Percentiles rank a stretch among this genome's conserved stretches.
Evolutionary conservation across 2,113 vertebrate genomes (phyloP).

Genomic region (Orthonyx spaldingii): DNA sequence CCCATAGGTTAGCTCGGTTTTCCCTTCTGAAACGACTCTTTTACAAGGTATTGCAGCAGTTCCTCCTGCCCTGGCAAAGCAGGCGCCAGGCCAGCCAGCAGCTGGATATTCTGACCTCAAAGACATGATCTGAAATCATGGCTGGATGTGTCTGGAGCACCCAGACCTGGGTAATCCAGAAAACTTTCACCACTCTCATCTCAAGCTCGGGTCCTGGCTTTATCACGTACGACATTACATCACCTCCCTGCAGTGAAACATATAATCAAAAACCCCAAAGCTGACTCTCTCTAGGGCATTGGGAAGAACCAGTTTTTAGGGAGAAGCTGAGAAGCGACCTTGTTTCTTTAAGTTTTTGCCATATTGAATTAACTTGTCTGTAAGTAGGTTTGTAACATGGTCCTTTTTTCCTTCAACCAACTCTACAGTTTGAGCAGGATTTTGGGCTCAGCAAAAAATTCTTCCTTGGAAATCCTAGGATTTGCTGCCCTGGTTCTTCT

Average conservation of each 20-base stretch:
- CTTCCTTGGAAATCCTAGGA: not conserved
- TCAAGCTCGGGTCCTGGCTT: constrained; percentile 1
- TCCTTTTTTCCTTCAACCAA: not conserved
- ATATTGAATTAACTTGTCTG: not conserved
- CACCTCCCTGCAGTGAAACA: constrained; percentile 45
- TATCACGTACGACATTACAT: constrained; percentile 56
- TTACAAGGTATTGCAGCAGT: constrained; percentile 34
- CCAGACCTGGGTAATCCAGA: constrained; percentile 38
- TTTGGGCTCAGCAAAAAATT: not conserved
- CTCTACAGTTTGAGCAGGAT: not conserved
- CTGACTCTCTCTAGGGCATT: constrained; percentile 47
- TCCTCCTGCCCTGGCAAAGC: constrained; percentile 43
- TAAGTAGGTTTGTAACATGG: not conserved
- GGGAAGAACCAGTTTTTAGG: constrained; percentile 48
- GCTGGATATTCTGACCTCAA: constrained; percentile 66
- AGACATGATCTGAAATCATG: constrained; percentile 39
- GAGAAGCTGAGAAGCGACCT: constrained; percentile 31
- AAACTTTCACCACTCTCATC: constrained; percentile 50
- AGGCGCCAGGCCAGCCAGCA: constrained; percentile 24
- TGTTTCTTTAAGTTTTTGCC: constrained; percentile 2
- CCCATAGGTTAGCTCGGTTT: constrained; percentile 61
- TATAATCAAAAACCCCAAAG: constrained; percentile 63
- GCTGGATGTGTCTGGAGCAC: constrained; percentile 26
- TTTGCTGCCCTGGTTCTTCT: not conserved
- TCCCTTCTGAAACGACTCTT: constrained; percentile 41